These are phyloP conservation scores for Peromyscus leucopus DNA, from an alignment of 2,113 vertebrate genomes.

Conservation along the genomic window DNA sequence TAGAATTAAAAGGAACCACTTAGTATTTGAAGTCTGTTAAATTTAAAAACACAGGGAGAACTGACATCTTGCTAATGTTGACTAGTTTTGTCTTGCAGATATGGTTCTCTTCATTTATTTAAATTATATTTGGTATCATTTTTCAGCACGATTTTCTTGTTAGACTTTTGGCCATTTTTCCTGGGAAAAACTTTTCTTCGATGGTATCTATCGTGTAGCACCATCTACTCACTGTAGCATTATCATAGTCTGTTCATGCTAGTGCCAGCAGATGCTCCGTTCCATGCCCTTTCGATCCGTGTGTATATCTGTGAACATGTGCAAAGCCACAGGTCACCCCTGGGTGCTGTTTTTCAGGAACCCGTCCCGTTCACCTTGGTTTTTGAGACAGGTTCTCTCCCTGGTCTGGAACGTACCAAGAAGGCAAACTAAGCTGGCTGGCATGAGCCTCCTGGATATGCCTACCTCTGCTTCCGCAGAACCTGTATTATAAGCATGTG, in stretches of 20 bases:
- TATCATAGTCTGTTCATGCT: not conserved
- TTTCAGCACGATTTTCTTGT: not conserved
- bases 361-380: not conserved
- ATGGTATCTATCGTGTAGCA: not conserved
- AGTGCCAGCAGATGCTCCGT: constrained; percentile 9
- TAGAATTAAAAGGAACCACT: not conserved
- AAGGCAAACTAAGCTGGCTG: not conserved
- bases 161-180: not conserved
- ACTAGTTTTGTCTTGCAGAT: constrained; percentile 24
- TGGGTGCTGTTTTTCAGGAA: too few species aligned
- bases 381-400: not conserved
- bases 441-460: not conserved
- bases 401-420: not conserved
- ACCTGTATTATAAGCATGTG: not conserved
- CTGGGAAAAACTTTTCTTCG: constrained; percentile 50
- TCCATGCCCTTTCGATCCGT: not conserved
- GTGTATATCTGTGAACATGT: not conserved
- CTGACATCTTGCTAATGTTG: not conserved
- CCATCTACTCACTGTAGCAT: not conserved
- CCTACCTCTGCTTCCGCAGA: not conserved
- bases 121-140: not conserved
- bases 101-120: not conserved
- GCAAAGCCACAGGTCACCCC: not conserved
- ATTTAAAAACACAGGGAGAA: constrained; percentile 27
- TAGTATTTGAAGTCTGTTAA: constrained; percentile 13